Base-by-base conservation (phyloP, 2,797 vertebrate genomes). In the Margarornis squamiger region DNA sequence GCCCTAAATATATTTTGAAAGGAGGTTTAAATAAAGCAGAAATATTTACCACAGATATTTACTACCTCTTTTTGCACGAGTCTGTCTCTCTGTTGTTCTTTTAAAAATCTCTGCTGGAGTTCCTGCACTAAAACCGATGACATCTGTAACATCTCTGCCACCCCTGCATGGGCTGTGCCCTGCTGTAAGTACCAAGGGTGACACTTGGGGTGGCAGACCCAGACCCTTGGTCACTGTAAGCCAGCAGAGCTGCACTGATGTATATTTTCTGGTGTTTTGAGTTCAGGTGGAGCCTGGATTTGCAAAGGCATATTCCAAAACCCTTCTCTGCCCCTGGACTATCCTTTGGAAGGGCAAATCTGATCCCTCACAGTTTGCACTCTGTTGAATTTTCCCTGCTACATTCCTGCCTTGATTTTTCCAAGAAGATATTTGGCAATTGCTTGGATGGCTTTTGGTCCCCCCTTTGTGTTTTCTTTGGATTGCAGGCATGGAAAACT, bases 41-140 rank as follows among this genome's bases (percentile, higher is more conserved):
- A 82, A 81, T 41, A 66, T 66, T 95, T 87, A 79, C 68, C 57
- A 59, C 86, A 51, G 39, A 59, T 88, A 91, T 66, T 93, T 94
- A 77, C 68, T 5, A 3, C 52, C 29, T 66, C 14, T 70, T 81
- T 93, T 61, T 92, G 43, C 39, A 66, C 34, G 76, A 54, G 51
- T 32, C 17, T 70, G 32, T 36, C 34, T 66, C 57, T 88, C 51
- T 58, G 9, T 67, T 43, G 9, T 67, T 77, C 29, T 43, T 77
- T 52, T 66, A 59, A 66, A 91, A 90, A 67, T 23, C 27, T 52
- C 29, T 81, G 32, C 46, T 68, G 85, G 58, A 86, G 34, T 75
- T 86, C 9, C 21, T 73, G 36, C 73, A 52, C 55, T 45, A 20
- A 81, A 38, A 70, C 26, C 74, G 82, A 10, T 51, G 36, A 41